Conservation (phyloP, 2,113 vertebrate genomes). For the Zosterops japonicus region DNA sequence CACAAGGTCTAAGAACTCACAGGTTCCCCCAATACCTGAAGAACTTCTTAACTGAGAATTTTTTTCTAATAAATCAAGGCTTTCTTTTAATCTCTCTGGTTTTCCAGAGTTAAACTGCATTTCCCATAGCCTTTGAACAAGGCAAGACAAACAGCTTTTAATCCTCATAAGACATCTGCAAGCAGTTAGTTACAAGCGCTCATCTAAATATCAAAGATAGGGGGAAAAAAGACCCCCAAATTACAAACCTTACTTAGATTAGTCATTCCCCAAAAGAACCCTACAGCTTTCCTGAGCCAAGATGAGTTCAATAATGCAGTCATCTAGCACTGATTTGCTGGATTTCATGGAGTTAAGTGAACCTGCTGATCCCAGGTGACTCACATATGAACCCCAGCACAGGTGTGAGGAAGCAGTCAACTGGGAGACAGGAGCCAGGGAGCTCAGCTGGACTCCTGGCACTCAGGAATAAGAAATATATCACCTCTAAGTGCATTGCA, state of each 20-base stretch:
- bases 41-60: background rate
- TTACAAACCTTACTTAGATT: background rate
- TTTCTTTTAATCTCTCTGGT: background rate
- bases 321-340: background rate
- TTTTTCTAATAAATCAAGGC: background rate
- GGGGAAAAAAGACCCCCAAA: accelerated
- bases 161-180: background rate
- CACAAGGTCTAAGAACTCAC: background rate
- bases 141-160: background rate
- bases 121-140: background rate
- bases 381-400: background rate
- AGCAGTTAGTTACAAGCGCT: background rate
- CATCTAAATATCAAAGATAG: background rate
- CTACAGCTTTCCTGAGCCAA: background rate
- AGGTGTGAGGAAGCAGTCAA: background rate
- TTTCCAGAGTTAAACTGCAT: background rate
- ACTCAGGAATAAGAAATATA: background rate
- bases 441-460: background rate
- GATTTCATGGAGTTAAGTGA: background rate
- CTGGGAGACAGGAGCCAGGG: background rate
- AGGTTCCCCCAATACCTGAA: background rate
- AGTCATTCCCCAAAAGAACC: background rate
- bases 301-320: background rate
- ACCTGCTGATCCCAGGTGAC: background rate
- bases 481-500: accelerated